A percentile compares a stretch with the other conserved stretches of the same genome.
Evolutionary conservation across 2,113 vertebrate species (phyloP).

Genomic region (Brachyhypopomus gauderio): DNA sequence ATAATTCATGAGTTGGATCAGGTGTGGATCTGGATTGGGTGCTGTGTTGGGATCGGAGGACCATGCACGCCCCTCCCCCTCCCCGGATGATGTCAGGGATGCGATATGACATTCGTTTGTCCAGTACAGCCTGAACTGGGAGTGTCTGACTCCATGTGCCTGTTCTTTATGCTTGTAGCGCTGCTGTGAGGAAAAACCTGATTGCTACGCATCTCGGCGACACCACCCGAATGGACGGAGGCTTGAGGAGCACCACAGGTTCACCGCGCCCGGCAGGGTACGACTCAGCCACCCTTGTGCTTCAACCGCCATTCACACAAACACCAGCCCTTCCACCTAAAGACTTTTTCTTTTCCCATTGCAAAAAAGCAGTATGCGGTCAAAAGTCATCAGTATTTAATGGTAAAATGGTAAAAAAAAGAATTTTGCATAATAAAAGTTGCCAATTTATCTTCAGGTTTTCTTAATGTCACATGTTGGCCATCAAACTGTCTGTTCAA

Average conservation of each 20-base stretch:
- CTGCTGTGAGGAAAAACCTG: constrained; percentile 88
- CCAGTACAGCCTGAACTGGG: neutral
- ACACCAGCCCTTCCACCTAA: no score
- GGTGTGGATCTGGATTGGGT: neutral
- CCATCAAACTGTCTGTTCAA: no score
- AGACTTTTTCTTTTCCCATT: no score
- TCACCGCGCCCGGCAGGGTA: constrained; percentile 93
- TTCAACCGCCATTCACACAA: neutral
- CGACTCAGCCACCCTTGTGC: constrained; percentile 42
- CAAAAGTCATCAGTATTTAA: no score
- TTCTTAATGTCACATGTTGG: no score
- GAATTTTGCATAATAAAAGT: no score
- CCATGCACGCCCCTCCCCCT: no score
- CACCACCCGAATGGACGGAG: constrained; percentile 81
- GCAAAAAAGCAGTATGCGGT: no score
- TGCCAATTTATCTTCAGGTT: no score
- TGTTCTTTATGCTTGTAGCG: constrained; percentile 62
- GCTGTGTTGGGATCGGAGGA: no score
- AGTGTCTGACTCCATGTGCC: constrained; percentile 36
- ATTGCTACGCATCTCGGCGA: constrained; percentile 88
- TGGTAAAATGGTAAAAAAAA: no score
- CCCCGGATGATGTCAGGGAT: neutral
- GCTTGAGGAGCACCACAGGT: constrained; percentile 82
- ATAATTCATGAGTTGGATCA: neutral
- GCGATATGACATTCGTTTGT: neutral